Conservation (phyloP, 1,140 invertebrate species). For the Drosophila pandora region DNA sequence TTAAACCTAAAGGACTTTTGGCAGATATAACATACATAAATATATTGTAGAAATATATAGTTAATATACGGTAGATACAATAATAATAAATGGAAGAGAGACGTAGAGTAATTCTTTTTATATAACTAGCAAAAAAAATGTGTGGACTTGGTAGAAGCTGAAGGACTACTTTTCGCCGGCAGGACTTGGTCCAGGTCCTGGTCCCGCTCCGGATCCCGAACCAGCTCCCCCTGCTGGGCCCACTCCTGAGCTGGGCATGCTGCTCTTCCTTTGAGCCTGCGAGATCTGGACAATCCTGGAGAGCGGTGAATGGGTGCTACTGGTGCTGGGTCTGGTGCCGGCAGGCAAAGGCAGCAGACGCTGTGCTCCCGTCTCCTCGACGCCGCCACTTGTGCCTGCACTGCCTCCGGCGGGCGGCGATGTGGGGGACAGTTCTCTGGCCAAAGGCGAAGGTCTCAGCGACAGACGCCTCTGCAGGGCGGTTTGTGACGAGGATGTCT, state of each 20-base stretch:
- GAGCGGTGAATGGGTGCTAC: conserved; percentile 80
- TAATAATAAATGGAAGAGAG: background rate
- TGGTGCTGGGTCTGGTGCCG: conserved; percentile 62
- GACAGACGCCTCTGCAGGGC: conserved; percentile 76
- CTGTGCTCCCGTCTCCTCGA: conserved; percentile 44
- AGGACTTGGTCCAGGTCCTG: background rate
- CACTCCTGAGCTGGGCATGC: conserved; percentile 54
- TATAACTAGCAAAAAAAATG: conserved; percentile 2
- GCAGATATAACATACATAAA: conserved; percentile 21
- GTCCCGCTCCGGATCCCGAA: background rate
- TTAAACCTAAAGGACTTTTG: conserved; percentile 41
- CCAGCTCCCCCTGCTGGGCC: conserved; percentile 1
- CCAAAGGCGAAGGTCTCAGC: conserved; percentile 76
- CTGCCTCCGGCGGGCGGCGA: conserved; percentile 34
- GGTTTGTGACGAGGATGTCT: conserved; percentile 55
- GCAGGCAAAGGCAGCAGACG: conserved; percentile 56
- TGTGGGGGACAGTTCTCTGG: conserved; percentile 59
- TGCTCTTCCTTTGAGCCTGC: conserved; percentile 80
- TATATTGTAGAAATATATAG: background rate
- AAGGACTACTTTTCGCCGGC: conserved; percentile 14
- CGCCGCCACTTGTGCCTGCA: background rate
- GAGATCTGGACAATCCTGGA: conserved; percentile 81
- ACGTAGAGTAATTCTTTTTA: background rate
- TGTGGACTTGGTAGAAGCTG: background rate
- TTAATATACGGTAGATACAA: background rate